Base-by-base conservation (phyloP, 2,888 invertebrate genomes). In the Electrophaes corylata region DNA sequence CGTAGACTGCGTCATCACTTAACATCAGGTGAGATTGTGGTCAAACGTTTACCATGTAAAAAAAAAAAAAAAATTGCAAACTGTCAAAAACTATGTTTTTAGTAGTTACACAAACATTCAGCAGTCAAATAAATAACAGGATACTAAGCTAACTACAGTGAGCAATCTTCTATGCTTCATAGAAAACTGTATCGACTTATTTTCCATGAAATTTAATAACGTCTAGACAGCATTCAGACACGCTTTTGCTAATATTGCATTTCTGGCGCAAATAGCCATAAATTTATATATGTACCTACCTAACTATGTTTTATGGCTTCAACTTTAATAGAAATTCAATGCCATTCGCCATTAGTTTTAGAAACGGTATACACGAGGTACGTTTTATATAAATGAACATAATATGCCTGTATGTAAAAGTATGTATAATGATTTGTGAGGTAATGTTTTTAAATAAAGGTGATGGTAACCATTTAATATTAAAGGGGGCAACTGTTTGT, bases 161-260 rank as follows among this genome's bases (percentile, higher is more conserved):
- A 35, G 14, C 8, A 14, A 1, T n/a, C 8, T 40, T 18, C n/a
- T 6, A 2, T 19, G n/a, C 19, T 40, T 39, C 18, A 39, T 6
- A 18, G 35, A 39, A 14, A 18, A 48, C 26, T 40, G 26, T 29
- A 10, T 29, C n/a, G 29, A 56, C 18, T 35, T 37, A 49, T 50
- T 45, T 49, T 45, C 45, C 18, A 6, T 23, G 16, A 46, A 49
- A 45, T 3, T 26, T 19, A 26, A 35, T 37, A 35, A 44, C 23
- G 58, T 58, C 58, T 58, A 58, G 58, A 58, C 57, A 29, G 26
- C 33, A 23, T 33, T 44, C n/a, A 46, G 39, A 56, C 39, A 48
- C 45, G 40, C 40, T 45, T 37, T 39, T 51, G 41, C 31, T 54
- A 43, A 23, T 35, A 40, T 40, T 50, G 41, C 35, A 29, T 37